Base-by-base conservation (phyloP, 53 echinoderm and acorn worm genomes). In the Holothuria scabra region DNA sequence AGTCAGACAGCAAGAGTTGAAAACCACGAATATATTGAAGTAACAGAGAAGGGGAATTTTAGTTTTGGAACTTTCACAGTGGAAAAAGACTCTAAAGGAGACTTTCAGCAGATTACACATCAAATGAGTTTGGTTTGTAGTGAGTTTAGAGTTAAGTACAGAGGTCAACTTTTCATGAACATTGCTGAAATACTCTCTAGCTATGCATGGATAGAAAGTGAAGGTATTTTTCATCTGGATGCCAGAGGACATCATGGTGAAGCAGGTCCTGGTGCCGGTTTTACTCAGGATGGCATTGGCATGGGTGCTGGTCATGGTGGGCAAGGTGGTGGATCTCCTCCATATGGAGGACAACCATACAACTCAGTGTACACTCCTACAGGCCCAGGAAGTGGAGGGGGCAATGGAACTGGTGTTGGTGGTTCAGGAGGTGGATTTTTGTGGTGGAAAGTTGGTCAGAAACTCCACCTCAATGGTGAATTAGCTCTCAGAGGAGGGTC, bases 261-360 rank as follows among this genome's bases (percentile, higher is more conserved):
- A 37, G 86, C 49, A 26, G 95, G 95, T 11, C 82, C 82, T 24
- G 95, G 95, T 28, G 86, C 88, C 32, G 95, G 95, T 9, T 86
- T 83, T 35, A 92, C 95, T 49, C 23, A 75, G 9, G 89, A 92
- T 81, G 86, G 81, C 16, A 55, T 93, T 56, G 95, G 95, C 35
- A 90, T 90, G 80, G 95, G 95, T 66, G 95, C 92, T 56, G 95
- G 95, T 52, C 92, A 95, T 86, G 95, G 95, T 33, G 95, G 95
- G 11, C 95, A 95, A 86, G 95, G 95, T 30, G 95, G 95, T 79
- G 95, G 95, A 65, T 82, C 85, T 6, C 91, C 91, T 33, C 89
- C 92, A 16, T 90, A 92, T 84, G 95, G 95, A 46, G 95, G 95
- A 3, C 21, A 64, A 19, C 90, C 95, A 20, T 92, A 88, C 74